These are phyloP conservation scores for Pavo muticus DNA, from an alignment of 2,113 vertebrate genomes.

Conservation along the genomic window DNA sequence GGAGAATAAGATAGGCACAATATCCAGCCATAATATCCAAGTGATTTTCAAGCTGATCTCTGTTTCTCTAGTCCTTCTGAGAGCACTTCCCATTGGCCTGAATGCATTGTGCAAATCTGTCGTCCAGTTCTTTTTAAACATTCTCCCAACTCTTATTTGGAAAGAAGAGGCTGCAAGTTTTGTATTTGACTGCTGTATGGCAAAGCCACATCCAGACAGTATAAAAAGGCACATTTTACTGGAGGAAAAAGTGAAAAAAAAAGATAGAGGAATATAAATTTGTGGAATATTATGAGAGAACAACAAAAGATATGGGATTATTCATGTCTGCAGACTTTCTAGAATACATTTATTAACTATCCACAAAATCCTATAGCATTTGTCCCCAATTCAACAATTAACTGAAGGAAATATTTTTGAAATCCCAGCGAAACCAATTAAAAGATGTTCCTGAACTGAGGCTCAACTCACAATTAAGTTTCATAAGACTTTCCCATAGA, in stretches of 20 bases:
- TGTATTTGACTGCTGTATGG: neutral
- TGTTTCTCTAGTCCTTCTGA: neutral
- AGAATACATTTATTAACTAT: accelerated
- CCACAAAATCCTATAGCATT: neutral
- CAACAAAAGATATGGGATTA: neutral
- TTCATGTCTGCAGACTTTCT: neutral
- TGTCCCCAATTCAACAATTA: conserved; percentile 32
- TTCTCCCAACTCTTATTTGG: neutral
- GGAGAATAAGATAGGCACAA: neutral
- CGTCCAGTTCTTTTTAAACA: neutral
- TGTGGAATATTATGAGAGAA: neutral
- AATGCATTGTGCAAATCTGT: neutral
- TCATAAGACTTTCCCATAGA: neutral
- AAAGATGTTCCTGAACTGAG: conserved; percentile 27
- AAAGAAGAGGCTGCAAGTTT: neutral
- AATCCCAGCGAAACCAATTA: conserved; percentile 67
- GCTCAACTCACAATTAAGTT: conserved; percentile 25
- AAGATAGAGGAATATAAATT: neutral
- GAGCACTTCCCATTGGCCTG: neutral
- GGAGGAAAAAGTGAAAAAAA: neutral
- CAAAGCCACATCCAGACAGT: neutral
- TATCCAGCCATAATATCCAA: neutral
- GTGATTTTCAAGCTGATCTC: neutral
- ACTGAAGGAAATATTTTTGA: conserved; percentile 34
- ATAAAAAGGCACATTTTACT: neutral